Base-by-base conservation (phyloP, 2,113 vertebrate species). In the Speoplatyrhinus poulsoni region DNA sequence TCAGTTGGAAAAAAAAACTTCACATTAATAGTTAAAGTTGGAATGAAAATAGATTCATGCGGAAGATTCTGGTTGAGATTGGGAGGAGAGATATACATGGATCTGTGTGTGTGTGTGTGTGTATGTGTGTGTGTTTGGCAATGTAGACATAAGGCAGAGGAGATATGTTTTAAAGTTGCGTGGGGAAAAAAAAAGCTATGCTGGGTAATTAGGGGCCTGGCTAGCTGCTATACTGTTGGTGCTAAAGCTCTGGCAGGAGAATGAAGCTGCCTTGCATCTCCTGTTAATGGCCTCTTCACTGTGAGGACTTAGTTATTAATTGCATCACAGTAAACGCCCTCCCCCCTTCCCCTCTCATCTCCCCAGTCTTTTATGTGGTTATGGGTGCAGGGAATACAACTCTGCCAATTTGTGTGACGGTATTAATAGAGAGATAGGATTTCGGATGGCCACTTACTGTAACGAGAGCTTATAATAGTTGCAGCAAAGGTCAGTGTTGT, bases 1-100 rank as follows among this genome's bases (percentile, higher is more conserved):
- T 75, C 76, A 74, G 69, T 89, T 81, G 41, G 59, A 82, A 73
- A 81, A 81, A 70, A 86, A 86, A 70, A 82, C 81, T 90, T 87
- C 72, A 69, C 69, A 69, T 82, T 74, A 84, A 78, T 82, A 87
- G 75, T 69, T 61, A 54, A 71, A 75, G 60, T 62, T 61, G 59
- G 56, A 71, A 70, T 69, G 74, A 76, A 86, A 85, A 78, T 47
- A 62, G 75, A 84, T 84, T 89, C 68, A 64, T 75, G 67, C 26
- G 3, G 72, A 82, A 79, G 57, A 77, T 47, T 66, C 72, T 13
- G 49, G 67, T 66, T 58, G 63, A 70, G 65, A 4, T 33, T 41
- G 46, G 54, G 63, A 11, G 72, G 17, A 4, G 15, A 13, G 48
- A 19, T 49, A 46, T 54, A 16, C 36, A 26, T 48, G 62, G 12